Evolutionary conservation across 1,140 invertebrate species (phyloP), one percentile per base, ranked within the genome.

Genomic region (Solenopsis invicta): DNA sequence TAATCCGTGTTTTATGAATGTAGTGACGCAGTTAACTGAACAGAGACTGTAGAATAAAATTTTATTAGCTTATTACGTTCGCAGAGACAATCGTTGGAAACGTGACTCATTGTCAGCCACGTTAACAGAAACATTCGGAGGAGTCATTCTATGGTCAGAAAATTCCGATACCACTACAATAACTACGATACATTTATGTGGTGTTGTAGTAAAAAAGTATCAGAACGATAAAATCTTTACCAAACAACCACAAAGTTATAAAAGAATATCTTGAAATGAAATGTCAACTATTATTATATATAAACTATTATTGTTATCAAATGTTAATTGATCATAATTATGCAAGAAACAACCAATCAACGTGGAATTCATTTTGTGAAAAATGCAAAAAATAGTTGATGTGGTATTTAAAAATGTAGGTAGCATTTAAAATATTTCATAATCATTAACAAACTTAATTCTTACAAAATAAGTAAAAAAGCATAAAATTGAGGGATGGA

Each of bases 101-200:
- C 66, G 1, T 82, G 80, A 82, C 18, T 82, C 29, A 29, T 29
- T 29, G 29, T 29, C 67, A 72, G 66, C 52, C 45, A 21, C 6
- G 12, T 71, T 59, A 74, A 72, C 24, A 1, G 6, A 41, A 81
- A 80, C 21, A 37, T 80, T 76, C 21, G 0, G 16, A 21, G 12
- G 0, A 66, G 29, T 66, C 45, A 52, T 37, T 21, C 16, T 41
- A 10, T 48, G 24, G 21, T 6, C 54, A n/a, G 4, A 45, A 24
- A 72, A 72, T 54, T 16, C 4, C 1, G 34, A 41, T 18, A 21
- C 10, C 8, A 80, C 5, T 48, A 1, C 41, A 41, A 41, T 59
- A 56, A 76, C 16, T 18, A 16, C 4, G 5, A 0, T 67, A 21
- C 9, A 78, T 66, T 67, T 67, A 13, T 64, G 34, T 16, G 37